Conservation (phyloP, 2,888 invertebrate genomes). For the Junonia oenone region DNA sequence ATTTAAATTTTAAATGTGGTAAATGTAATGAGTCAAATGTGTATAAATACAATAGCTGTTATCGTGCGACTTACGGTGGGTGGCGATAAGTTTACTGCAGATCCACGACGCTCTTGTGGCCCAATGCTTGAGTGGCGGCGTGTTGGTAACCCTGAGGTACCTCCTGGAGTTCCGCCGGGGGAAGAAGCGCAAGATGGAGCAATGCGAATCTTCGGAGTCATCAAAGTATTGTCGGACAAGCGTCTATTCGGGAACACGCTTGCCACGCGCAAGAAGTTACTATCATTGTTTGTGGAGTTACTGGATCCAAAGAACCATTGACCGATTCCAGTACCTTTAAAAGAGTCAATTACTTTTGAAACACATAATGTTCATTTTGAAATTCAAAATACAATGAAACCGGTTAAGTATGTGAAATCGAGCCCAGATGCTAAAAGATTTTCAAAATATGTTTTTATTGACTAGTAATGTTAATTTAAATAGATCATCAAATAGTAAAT, state of each 20-base stretch:
- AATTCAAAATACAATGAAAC: too few relatives aligned
- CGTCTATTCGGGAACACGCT: conserved; percentile 91
- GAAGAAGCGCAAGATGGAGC: conserved; percentile 94
- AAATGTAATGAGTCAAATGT: conserved; percentile 4
- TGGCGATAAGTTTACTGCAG: conserved; percentile 91
- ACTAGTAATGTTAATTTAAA: too few relatives aligned
- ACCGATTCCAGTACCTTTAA: conserved; percentile 76
- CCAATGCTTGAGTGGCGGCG: conserved; percentile 95
- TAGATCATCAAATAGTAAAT: too few relatives aligned
- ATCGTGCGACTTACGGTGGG: conserved; percentile 86
- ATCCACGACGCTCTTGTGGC: conserved; percentile 91
- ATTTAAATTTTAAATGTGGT: background rate
- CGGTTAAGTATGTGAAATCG: too few relatives aligned
- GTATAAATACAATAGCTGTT: conserved; percentile 1
- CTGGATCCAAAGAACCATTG: conserved; percentile 93
- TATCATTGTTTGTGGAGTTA: conserved; percentile 78
- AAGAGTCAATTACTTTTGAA: background rate
- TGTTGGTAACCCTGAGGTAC: conserved; percentile 88
- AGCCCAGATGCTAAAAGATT: too few relatives aligned
- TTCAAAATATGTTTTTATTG: too few relatives aligned
- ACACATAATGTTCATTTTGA: too few relatives aligned
- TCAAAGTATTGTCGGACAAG: conserved; percentile 93
- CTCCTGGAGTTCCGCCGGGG: conserved; percentile 84
- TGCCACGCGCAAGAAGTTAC: conserved; percentile 91
- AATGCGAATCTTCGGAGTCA: conserved; percentile 93